Base-by-base conservation (phyloP, 2,888 invertebrate species). In the Caenorhabditis sp. region DNA sequence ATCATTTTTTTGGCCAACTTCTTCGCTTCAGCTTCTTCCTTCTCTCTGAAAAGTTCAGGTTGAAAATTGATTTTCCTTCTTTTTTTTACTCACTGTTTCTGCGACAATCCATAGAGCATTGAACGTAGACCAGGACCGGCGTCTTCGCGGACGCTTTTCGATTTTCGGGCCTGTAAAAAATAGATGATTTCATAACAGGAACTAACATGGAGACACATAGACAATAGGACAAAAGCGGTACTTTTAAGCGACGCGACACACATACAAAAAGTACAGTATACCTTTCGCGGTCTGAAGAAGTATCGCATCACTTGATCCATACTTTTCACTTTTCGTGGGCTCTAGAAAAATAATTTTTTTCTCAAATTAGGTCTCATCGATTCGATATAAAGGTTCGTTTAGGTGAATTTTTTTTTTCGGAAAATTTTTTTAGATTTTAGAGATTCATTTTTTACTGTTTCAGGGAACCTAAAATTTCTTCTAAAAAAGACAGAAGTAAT, bases 71-170 rank as follows among this genome's bases (percentile, higher is more conserved):
- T 17, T 23, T 43, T 43, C 38, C 20, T 20, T 12, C n/a, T 25
- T 20, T 10, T 8, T 20, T 17, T 10, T 43, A 75, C 80, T 72
- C 50, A 81, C 83, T 76, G 78, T 76, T 80, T 82, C 63, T 77
- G 76, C 2, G 73, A 72, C 59, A 84, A 67, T 53, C 83, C 83
- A 65, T 84, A 84, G 59, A 84, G 74, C 83, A 84, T 81, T 1
- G 84, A 80, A 26, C 84, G 78, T 21, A 84, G 75, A 12, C 84
- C 84, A 4, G 84, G 84, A 59, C 80, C 81, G 54, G 72, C 59
- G 59, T 63, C 66, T 17, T 43, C 63, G 26, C 64, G 60, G 12
- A 72, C 74, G 50, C 69, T 72, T 43, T 80, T 75, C 52, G 80
- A 69, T 63, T 78, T 77, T 52, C 71, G 38, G 1, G 73, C 64